Conservation (phyloP, 2,113 vertebrate genomes). For the Xyliphius kryptos region DNA sequence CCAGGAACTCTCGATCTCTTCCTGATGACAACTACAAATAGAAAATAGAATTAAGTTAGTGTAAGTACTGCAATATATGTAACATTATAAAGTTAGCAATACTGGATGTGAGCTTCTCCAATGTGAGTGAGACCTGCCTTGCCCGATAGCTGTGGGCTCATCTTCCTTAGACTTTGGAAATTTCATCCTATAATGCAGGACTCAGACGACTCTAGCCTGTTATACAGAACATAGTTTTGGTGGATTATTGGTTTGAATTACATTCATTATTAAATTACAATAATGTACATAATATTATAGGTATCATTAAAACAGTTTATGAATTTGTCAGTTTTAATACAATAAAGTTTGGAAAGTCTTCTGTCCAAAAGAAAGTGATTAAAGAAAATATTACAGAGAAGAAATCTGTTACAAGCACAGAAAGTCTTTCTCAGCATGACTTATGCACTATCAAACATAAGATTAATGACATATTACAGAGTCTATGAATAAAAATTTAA, state of each 20-base stretch:
- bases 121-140: slow-evolving; percentile 47
- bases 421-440: too few relatives aligned
- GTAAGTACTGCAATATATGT: neutral
- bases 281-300: neutral
- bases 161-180: slow-evolving; percentile 53
- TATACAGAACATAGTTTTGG: neutral
- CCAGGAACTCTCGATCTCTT: slow-evolving; percentile 62
- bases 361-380: too few relatives aligned
- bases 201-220: slow-evolving; percentile 8
- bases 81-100: neutral
- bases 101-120: neutral
- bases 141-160: slow-evolving; percentile 58
- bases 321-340: too few relatives aligned
- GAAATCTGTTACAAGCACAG: too few relatives aligned
- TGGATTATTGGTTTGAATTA: neutral
- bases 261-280: neutral
- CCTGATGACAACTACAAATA: slow-evolving; percentile 53
- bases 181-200: slow-evolving; percentile 50
- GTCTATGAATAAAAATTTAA: too few relatives aligned
- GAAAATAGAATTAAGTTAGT: neutral
- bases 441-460: too few relatives aligned
- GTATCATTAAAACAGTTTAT: too few relatives aligned
- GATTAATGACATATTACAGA: too few relatives aligned
- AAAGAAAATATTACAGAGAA: too few relatives aligned
- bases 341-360: too few relatives aligned